These are phyloP conservation scores for Himalopsyche kuldschensis DNA, from an alignment of 2,888 invertebrate species.

Conservation along the genomic window DNA sequence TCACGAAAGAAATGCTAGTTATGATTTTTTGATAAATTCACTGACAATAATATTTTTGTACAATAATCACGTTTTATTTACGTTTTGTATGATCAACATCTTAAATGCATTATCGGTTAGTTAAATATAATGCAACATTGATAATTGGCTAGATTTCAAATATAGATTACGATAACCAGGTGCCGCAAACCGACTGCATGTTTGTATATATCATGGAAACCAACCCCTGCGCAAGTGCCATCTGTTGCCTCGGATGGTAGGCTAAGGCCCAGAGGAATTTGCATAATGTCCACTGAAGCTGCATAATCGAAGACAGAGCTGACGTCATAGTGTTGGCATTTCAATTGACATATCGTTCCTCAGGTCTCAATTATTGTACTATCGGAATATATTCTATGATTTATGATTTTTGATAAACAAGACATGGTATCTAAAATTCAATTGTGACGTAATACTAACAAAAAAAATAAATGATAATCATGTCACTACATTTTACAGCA, in stretches of 20 bases:
- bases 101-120: background rate
- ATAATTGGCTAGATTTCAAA: background rate
- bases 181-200: background rate
- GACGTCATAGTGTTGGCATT: background rate
- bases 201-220: background rate
- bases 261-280: constrained; percentile 27
- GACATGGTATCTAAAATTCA: too few relatives aligned
- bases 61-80: too few relatives aligned
- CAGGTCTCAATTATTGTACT: background rate
- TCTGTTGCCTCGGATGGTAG: constrained; percentile 31
- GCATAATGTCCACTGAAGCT: constrained; percentile 36
- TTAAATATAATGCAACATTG: background rate
- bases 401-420: too few relatives aligned
- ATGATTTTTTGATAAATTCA: too few relatives aligned
- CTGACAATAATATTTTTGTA: too few relatives aligned
- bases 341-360: background rate
- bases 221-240: constrained; percentile 11
- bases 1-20: too few relatives aligned
- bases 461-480: too few relatives aligned
- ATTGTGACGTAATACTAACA: too few relatives aligned
- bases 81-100: background rate
- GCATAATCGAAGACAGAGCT: constrained; percentile 32
- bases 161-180: background rate
- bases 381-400: too few relatives aligned
- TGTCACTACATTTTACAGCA: too few relatives aligned